phyloP scores from a whole-genome alignment of 2,113 vertebrate genomes.

The Sinocyclocheilus rhinocerous region DNA sequence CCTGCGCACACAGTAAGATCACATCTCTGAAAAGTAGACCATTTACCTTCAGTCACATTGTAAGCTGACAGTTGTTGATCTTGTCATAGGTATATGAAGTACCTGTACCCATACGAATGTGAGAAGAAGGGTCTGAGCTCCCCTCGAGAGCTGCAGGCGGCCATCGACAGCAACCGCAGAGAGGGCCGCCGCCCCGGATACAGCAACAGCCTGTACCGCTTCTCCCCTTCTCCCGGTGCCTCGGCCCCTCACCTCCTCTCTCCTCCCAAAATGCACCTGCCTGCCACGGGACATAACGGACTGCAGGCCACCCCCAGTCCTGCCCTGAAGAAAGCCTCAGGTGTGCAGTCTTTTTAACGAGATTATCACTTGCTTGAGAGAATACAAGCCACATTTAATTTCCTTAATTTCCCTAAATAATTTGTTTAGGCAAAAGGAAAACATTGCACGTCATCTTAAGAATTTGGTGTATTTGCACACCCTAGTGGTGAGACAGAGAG shows the following conservation, averaged over 20 bases:
- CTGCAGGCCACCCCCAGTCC: slow-evolving; percentile 78
- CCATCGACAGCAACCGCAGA: slow-evolving; percentile 93
- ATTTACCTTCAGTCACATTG: not conserved
- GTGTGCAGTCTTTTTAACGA: slow-evolving; percentile 56
- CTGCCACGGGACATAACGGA: slow-evolving; percentile 71
- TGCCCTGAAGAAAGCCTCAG: slow-evolving; percentile 82
- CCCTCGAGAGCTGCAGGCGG: slow-evolving; percentile 91
- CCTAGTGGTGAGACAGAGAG: not conserved
- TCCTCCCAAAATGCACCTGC: slow-evolving; percentile 83
- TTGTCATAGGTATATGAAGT: slow-evolving; percentile 86
- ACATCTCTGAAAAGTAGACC: too few relatives aligned
- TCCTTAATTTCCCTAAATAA: not conserved
- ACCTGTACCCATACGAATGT: slow-evolving; percentile 95
- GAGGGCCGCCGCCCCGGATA: slow-evolving; percentile 94
- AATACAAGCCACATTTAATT: not conserved
- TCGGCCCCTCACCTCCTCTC: slow-evolving; percentile 69
- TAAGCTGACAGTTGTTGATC: not conserved
- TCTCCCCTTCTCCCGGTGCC: slow-evolving; percentile 74
- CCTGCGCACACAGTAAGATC: slow-evolving; percentile 88
- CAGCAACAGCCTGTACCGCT: slow-evolving; percentile 89
- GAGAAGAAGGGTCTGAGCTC: slow-evolving; percentile 96
- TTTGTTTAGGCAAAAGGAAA: not conserved
- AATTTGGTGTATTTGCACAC: not conserved
- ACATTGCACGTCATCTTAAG: not conserved
- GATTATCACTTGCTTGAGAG: not conserved